Conservation (phyloP, 2,113 vertebrate species). For the Agapornis roseicollis region DNA sequence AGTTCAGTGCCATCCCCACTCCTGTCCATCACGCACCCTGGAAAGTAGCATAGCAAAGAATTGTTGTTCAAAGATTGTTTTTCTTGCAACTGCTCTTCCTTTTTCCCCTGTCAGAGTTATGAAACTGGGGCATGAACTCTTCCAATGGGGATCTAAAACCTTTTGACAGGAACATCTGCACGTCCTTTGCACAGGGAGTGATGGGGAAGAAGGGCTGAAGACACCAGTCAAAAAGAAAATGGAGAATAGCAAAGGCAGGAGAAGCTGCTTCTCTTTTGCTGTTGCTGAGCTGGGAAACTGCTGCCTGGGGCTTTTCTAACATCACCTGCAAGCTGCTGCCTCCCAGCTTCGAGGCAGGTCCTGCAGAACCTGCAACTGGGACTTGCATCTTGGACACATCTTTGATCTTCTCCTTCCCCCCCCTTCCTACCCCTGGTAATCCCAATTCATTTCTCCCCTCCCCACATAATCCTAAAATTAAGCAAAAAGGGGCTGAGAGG, state of each 20-base stretch:
- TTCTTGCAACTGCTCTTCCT: not conserved
- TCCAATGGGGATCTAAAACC: not conserved
- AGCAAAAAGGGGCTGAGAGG: not conserved
- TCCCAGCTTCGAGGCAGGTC: not conserved
- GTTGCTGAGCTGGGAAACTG: not conserved
- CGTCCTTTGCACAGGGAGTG: not conserved
- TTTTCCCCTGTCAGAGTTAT: not conserved
- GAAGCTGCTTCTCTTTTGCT: not conserved
- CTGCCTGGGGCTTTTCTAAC: not conserved
- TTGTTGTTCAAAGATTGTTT: not conserved
- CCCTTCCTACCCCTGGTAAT: not conserved
- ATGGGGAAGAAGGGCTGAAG: not conserved
- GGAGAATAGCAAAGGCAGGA: not conserved
- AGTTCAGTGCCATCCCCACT: not conserved
- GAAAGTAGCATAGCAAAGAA: accelerated
- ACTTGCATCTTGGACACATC: not conserved
- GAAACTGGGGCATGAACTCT: conserved; percentile 13
- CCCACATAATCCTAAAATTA: not conserved
- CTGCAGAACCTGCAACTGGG: not conserved
- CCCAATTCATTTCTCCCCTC: not conserved
- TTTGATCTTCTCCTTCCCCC: not conserved
- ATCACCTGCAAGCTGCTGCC: not conserved
- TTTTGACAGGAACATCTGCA: not conserved
- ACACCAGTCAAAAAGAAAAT: not conserved
- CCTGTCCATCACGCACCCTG: not conserved